Conservation (phyloP, 2,113 vertebrate species). For the Pedetes capensis region DNA sequence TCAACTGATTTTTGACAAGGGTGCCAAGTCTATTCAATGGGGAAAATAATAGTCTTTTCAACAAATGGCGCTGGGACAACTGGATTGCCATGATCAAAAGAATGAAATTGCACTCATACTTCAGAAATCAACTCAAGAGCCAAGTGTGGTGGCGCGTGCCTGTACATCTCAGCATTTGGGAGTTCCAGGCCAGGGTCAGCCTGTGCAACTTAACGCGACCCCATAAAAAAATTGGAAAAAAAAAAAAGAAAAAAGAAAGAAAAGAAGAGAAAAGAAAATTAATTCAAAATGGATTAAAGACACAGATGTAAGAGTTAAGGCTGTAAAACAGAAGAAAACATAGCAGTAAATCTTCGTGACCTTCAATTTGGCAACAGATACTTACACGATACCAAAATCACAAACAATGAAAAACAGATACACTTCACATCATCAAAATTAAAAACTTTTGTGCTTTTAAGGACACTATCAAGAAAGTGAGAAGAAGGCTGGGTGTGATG, state of each 20-base stretch:
- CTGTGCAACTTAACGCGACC: neutral
- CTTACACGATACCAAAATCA: neutral
- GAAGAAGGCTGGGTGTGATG: neutral
- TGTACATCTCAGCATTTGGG: neutral
- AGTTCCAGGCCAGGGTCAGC: neutral
- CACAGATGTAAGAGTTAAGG: neutral
- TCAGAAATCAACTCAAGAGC: neutral
- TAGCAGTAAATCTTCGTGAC: neutral
- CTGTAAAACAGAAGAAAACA: conserved; percentile 1
- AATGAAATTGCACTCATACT: neutral
- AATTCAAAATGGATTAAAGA: neutral
- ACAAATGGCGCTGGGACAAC: neutral
- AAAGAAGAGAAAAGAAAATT: neutral
- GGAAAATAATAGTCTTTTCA: conserved; percentile 8
- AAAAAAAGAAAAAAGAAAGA: neutral
- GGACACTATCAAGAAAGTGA: neutral
- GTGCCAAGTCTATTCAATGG: neutral
- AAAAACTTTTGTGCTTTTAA: neutral
- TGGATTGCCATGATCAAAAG: neutral
- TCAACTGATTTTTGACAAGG: neutral
- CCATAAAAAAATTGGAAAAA: neutral
- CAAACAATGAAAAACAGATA: neutral
- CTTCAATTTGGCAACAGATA: neutral
- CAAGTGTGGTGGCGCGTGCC: too few species aligned
- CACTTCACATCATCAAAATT: neutral